Base-by-base conservation (phyloP, 1,140 invertebrate genomes). In the Saccostrea echinata region DNA sequence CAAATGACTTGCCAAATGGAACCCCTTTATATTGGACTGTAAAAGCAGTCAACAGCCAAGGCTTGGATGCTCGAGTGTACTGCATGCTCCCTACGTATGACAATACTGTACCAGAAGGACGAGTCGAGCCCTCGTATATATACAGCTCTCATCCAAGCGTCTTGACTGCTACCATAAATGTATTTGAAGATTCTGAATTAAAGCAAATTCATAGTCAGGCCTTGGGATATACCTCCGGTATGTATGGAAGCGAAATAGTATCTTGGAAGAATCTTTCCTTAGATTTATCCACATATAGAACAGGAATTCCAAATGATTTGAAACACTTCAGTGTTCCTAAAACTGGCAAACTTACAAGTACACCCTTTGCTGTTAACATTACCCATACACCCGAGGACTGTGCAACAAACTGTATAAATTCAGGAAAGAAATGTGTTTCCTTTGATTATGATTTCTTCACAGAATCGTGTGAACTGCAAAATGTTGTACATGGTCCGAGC, bases 21-120 rank as follows among this genome's bases (percentile, higher is more conserved):
- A 68, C 90, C 18, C 91, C 91, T 52, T 82, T 92, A 6, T 89
- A 89, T 83, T 92, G 85, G 53, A 91, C 90, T 11, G 86, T 91
- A 27, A 90, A 88, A 83, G 91, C 89, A 53, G 84, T 35, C 18
- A 92, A 92, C 81, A 88, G 81, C 27, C 89, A 91, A 86, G 90
- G 90, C 21, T 24, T 83, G 24, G 85, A 84, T 51, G 81, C 85
- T 18, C 81, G 43, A 8, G 61, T 84, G 1, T 21, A 85, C 24
- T 92, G 91, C 64, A 68, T 71, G 30, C 71, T 92, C 0, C 27
- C 83, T 24, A 90, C 91, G 16, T 91, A 86, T 64, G 91, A 92
- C 55, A 90, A 87, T 21, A 90, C 91, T 16, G 35, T 90, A 61
- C 91, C 91, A 16, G 89, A 89, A 85, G 91, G 91, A 9, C 76